Evolutionary conservation across 2,113 vertebrate species (phyloP).

Genomic region (Myiagra hebetior): DNA sequence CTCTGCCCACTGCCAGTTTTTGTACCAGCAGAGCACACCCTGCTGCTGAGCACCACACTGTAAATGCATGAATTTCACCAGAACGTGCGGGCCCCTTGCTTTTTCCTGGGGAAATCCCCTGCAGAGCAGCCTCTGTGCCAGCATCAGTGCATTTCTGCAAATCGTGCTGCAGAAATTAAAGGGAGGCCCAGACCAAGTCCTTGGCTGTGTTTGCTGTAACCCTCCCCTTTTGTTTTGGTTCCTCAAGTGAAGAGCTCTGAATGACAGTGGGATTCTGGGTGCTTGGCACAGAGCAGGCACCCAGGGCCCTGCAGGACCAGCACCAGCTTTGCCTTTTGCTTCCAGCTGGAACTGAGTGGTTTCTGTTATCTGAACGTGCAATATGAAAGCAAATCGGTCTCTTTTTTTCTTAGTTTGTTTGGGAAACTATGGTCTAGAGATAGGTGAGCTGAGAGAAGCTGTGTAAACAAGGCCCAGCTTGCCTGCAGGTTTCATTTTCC

Average conservation of each 20-base stretch:
- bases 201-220: background rate
- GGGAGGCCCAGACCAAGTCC: too few relatives aligned
- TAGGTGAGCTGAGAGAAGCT: background rate
- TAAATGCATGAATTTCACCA: background rate
- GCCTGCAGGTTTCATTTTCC: background rate
- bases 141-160: background rate
- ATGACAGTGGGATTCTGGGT: rapidly evolving
- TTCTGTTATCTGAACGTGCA: background rate
- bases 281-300: background rate
- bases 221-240: background rate
- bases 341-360: background rate
- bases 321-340: background rate
- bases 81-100: rapidly evolving
- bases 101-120: background rate
- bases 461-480: background rate
- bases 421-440: background rate
- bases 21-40: background rate
- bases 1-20: background rate
- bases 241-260: background rate
- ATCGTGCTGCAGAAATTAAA: background rate
- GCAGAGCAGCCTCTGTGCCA: background rate
- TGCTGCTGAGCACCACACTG: background rate
- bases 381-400: rapidly evolving
- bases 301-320: background rate
- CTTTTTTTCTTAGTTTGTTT: background rate